A percentile compares a stretch with the other conserved stretches of the same genome.
Evolutionary conservation across 2,113 vertebrate genomes (phyloP).

Genomic region (Aix galericulata): DNA sequence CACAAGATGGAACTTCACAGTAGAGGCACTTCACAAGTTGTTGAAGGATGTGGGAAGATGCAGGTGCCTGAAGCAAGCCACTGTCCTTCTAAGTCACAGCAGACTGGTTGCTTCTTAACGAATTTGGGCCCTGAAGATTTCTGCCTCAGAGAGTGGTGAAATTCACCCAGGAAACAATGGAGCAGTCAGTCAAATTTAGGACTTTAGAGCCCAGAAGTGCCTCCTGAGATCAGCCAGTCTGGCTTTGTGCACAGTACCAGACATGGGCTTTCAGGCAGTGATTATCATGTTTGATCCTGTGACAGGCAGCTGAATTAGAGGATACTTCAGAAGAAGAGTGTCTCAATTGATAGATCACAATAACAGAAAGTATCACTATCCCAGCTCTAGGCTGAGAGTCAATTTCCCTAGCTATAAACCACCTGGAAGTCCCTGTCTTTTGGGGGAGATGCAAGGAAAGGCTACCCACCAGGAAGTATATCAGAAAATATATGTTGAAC

Average conservation of each 20-base stretch:
- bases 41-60: background rate
- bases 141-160: background rate
- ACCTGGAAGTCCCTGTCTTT: background rate
- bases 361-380: background rate
- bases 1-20: background rate
- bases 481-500: rapidly evolving
- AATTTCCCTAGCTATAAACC: background rate
- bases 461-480: background rate
- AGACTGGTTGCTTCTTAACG: background rate
- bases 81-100: background rate
- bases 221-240: background rate
- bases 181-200: rapidly evolving
- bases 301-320: background rate
- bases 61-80: background rate
- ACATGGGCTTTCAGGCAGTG: background rate
- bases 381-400: background rate
- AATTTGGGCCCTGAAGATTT: background rate
- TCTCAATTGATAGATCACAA: background rate
- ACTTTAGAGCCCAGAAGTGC: background rate
- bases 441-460: background rate
- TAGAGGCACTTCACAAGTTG: background rate
- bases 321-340: background rate
- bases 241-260: background rate
- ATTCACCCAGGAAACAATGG: background rate
- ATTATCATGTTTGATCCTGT: background rate